Conservation (phyloP, 1,140 invertebrate species). For the Bombus waltoni region DNA sequence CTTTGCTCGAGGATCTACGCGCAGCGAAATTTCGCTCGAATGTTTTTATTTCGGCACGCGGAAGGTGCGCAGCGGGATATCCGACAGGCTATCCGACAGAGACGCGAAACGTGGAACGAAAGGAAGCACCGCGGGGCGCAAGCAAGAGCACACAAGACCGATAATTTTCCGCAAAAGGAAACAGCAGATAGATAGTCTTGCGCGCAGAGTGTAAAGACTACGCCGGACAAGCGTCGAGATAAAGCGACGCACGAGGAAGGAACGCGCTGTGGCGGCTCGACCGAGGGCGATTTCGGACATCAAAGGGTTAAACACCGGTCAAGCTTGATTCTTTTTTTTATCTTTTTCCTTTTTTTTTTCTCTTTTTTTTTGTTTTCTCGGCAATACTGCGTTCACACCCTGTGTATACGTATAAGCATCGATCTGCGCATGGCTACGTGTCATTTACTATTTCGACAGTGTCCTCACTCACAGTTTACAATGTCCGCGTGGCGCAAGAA, state of each 20-base stretch:
- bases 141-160: too few species aligned
- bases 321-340: constrained; percentile 8
- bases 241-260: neutral
- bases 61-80: neutral
- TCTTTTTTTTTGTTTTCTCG: constrained; percentile 31
- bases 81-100: neutral
- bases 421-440: constrained; percentile 38
- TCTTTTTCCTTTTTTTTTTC: too few species aligned
- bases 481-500: constrained; percentile 25
- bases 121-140: neutral
- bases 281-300: neutral
- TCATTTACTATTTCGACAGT: constrained; percentile 40
- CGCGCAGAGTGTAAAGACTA: too few species aligned
- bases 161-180: too few species aligned
- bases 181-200: too few species aligned
- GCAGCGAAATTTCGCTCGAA: neutral
- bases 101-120: neutral
- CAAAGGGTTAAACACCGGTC: constrained; percentile 45
- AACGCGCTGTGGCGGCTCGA: neutral
- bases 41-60: constrained; percentile 1
- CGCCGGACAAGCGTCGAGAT: neutral
- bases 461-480: constrained; percentile 3
- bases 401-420: constrained; percentile 63
- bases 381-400: constrained; percentile 72
- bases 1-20: neutral